phyloP scores from a whole-genome alignment of 2,797 vertebrate genomes.

The Cygnus olor region DNA sequence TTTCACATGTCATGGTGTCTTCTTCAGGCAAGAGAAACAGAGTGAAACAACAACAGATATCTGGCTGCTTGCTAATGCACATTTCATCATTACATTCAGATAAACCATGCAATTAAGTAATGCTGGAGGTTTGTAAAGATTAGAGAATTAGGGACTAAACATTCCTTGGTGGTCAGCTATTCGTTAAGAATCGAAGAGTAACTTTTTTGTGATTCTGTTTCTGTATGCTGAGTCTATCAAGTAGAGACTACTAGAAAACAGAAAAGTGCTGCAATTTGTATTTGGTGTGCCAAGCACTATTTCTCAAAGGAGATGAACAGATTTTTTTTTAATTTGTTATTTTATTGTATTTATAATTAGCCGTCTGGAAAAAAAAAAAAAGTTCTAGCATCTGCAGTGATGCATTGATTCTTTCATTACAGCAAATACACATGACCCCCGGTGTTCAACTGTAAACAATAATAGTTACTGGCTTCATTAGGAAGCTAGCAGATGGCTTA shows the following conservation, averaged over 20 bases:
- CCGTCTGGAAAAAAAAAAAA: slow-evolving; percentile 69
- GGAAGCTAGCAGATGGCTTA: slow-evolving; percentile 82
- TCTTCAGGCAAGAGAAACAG: background rate
- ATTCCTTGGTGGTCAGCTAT: slow-evolving; percentile 17
- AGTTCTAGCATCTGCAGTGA: slow-evolving; percentile 73
- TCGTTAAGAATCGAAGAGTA: slow-evolving; percentile 7
- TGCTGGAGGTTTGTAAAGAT: slow-evolving; percentile 17
- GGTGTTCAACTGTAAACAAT: slow-evolving; percentile 81
- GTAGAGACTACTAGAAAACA: slow-evolving; percentile 35
- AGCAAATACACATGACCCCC: slow-evolving; percentile 79
- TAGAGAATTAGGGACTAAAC: slow-evolving; percentile 30
- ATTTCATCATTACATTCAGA: background rate
- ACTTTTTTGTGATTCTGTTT: slow-evolving; percentile 47
- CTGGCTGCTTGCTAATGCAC: background rate
- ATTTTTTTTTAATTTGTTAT: slow-evolving; percentile 69
- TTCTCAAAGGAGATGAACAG: slow-evolving; percentile 70
- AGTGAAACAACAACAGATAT: background rate
- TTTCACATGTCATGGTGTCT: background rate
- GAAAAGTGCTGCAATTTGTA: slow-evolving; percentile 22
- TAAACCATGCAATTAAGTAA: slow-evolving; percentile 47
- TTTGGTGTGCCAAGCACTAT: slow-evolving; percentile 59
- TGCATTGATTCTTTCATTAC: slow-evolving; percentile 77
- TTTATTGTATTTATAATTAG: slow-evolving; percentile 80
- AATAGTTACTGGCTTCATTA: slow-evolving; percentile 82
- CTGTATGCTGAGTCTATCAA: slow-evolving; percentile 26